A percentile compares a stretch with the other conserved stretches of the same genome.
These are phyloP conservation scores for Charaxes varanes DNA, from an alignment of 1,140 invertebrate species.

Conservation along the genomic window DNA sequence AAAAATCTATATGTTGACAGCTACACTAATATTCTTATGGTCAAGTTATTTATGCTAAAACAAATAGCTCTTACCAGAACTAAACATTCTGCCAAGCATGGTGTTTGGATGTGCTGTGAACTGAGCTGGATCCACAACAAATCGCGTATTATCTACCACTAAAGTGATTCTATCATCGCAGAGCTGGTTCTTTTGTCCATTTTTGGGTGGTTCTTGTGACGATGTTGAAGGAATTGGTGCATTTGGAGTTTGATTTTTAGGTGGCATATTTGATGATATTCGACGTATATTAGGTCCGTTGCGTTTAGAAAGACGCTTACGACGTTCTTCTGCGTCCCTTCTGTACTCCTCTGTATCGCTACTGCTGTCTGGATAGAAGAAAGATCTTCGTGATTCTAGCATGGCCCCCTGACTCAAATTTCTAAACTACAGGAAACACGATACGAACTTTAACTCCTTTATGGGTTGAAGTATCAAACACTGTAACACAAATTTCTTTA, in stretches of 20 bases:
- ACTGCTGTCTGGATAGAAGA: slow-evolving; percentile 61
- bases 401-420: slow-evolving; percentile 63
- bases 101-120: slow-evolving; percentile 95
- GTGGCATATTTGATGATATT: slow-evolving; percentile 37
- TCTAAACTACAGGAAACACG: too few species aligned
- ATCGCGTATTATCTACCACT: slow-evolving; percentile 94
- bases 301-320: slow-evolving; percentile 58
- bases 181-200: slow-evolving; percentile 46
- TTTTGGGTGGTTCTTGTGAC: slow-evolving; percentile 44
- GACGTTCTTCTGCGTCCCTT: slow-evolving; percentile 50
- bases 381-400: slow-evolving; percentile 47
- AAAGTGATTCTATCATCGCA: slow-evolving; percentile 89
- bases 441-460: too few species aligned
- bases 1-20: too few species aligned
- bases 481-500: too few species aligned
- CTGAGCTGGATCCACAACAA: slow-evolving; percentile 92
- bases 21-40: too few species aligned
- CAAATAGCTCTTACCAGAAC: slow-evolving; percentile 78
- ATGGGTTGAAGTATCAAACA: too few species aligned
- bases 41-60: too few species aligned
- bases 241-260: slow-evolving; percentile 41
- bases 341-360: slow-evolving; percentile 64
- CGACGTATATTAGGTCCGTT: slow-evolving; percentile 41
- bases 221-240: slow-evolving; percentile 51
- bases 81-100: slow-evolving; percentile 98